A percentile compares a stretch with the other conserved stretches of the same genome.
Conservation (phyloP, 2,113 vertebrate species). For the Alligator sinensis region DNA sequence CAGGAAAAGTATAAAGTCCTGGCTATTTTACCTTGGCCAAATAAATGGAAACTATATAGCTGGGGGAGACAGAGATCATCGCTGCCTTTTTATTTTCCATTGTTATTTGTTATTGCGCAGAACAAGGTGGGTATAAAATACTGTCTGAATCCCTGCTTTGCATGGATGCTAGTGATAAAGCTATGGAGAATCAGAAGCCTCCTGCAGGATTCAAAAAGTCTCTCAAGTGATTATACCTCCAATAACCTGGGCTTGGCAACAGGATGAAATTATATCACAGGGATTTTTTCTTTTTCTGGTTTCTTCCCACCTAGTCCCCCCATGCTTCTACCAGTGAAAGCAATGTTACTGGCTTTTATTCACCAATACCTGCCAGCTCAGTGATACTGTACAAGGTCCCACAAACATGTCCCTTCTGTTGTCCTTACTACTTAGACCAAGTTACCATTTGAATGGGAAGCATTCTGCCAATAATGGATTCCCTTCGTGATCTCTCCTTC, state of each 20-base stretch:
- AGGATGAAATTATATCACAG: background rate
- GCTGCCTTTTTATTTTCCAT: background rate
- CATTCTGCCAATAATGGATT: background rate
- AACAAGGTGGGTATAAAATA: background rate
- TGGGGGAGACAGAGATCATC: background rate
- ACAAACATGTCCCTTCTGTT: background rate
- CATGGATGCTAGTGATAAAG: background rate
- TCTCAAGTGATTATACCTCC: accelerated
- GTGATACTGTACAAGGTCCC: background rate
- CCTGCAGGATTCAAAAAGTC: background rate
- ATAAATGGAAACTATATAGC: accelerated
- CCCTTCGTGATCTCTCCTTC: background rate
- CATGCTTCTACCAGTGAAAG: accelerated
- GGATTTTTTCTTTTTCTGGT: too few relatives aligned
- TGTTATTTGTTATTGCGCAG: background rate
- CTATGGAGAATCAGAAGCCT: background rate
- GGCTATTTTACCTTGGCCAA: background rate
- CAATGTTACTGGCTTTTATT: background rate
- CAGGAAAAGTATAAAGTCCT: background rate
- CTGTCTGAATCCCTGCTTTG: background rate
- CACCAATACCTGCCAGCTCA: background rate
- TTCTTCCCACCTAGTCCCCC: background rate
- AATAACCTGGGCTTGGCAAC: background rate
- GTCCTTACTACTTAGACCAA: background rate
- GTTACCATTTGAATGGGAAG: background rate